Percentiles rank a stretch among this genome's conserved stretches.
phyloP scores from a whole-genome alignment of 2,888 invertebrate genomes.

The Notodonta ziczac region DNA sequence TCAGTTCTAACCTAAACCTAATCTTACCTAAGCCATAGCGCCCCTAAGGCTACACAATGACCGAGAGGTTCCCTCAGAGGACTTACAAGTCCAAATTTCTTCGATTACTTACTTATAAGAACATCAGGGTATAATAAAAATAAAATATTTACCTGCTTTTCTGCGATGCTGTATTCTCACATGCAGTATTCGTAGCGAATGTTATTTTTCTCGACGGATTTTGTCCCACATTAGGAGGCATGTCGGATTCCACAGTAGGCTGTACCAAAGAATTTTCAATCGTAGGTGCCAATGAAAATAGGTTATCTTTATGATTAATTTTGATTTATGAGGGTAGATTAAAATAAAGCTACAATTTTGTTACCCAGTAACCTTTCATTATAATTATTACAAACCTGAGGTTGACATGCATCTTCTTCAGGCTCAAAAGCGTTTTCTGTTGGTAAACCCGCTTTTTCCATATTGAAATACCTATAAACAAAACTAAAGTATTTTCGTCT shows the following conservation, averaged over 20 bases:
- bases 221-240: slow-evolving; percentile 26
- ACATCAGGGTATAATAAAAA: not conserved
- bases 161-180: slow-evolving; percentile 50
- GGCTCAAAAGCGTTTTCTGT: slow-evolving; percentile 64
- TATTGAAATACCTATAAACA: slow-evolving; percentile 19
- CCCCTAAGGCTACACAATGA: too few species aligned
- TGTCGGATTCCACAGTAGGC: slow-evolving; percentile 27
- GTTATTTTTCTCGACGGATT: slow-evolving; percentile 41
- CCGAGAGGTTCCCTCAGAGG: too few species aligned
- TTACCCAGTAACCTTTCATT: not conserved
- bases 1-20: too few species aligned
- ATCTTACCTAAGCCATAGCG: too few species aligned
- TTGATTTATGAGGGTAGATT: not conserved
- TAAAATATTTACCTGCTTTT: slow-evolving; percentile 47
- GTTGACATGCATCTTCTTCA: slow-evolving; percentile 63
- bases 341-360: too few species aligned
- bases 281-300: not conserved
- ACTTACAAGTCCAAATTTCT: too few species aligned
- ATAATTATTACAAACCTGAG: slow-evolving; percentile 39
- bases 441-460: slow-evolving; percentile 62
- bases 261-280: slow-evolving; percentile 17
- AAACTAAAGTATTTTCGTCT: not conserved
- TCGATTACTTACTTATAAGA: too few species aligned
- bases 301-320: not conserved
- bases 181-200: slow-evolving; percentile 50